Base-by-base conservation (phyloP, 2,113 vertebrate genomes). In the Elachura formosa region DNA sequence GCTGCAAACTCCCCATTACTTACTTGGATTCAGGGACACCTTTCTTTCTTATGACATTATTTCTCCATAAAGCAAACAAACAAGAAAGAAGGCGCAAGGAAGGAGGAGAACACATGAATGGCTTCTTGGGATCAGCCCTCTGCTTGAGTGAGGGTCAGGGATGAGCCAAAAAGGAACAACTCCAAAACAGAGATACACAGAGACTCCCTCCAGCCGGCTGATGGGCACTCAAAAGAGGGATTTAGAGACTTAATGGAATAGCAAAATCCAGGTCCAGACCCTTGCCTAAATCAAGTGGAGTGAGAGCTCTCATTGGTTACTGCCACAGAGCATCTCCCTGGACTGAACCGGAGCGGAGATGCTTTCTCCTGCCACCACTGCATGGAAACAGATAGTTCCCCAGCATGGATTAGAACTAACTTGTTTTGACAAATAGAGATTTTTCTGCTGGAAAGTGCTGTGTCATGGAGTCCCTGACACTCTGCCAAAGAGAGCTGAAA, bases 351-450 rank as follows among this genome's bases (percentile, higher is more conserved):
- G 38, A 48, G 69, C 22, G 14, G 33, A 83, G 63, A 48, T 0
- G 2, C 28, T 89, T 96, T 75, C 68, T 89, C 76, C 73, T 85
- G 56, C 52, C 86, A 84, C n/a, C 64, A 36, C 64, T 29, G 46
- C 68, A 71, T 51, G 48, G 61, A 58, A 92, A 55, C 28, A 75
- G 83, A 6, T 24, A 90, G 75, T 89, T 81, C 86, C 1, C 0
- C 69, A 67, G 63, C 19, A 34, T 0, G 0, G 63, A 80, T 90
- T 86, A 80, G 69, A 95, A 86, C 14, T 86, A 62, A 88, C 88
- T 94, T 90, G 72, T 86, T 92, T 88, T 87, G 80, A 89, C 73
- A 95, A 92, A 93, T 9, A 84, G 40, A 88, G 43, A 55, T 72
- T 84, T 91, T 96, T 83, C 73, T 92, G 69, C 61, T 45, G 56